A percentile compares a stretch with the other conserved stretches of the same genome.
These are phyloP conservation scores for Oryctes rhinoceros DNA, from an alignment of 1,140 invertebrate genomes.

Conservation along the genomic window DNA sequence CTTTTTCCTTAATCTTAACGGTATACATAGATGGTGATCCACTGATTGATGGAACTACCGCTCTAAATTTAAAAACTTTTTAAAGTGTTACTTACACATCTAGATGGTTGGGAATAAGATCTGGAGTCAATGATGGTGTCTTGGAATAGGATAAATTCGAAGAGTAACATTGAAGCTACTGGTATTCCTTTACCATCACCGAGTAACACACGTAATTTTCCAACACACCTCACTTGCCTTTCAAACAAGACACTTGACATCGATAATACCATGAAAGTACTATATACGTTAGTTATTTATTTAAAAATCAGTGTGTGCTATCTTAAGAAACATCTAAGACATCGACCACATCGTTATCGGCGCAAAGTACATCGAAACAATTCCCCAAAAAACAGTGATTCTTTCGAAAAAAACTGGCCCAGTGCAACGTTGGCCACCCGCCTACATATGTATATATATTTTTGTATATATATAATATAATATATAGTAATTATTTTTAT, in stretches of 20 bases:
- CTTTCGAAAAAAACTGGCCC: background rate
- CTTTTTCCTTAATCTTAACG: background rate
- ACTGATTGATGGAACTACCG: background rate
- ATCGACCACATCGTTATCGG: conserved; percentile 8
- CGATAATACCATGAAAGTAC: conserved; percentile 11
- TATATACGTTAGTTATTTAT: conserved; percentile 9
- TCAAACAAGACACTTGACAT: conserved; percentile 22
- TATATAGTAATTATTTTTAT: conserved; percentile 24
- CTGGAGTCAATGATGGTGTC: background rate
- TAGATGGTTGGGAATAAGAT: too few relatives aligned
- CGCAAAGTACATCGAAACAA: conserved; percentile 14
- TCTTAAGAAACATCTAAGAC: conserved; percentile 25
- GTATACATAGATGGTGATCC: too few relatives aligned
- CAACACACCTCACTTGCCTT: background rate
- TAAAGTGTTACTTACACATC: too few relatives aligned
- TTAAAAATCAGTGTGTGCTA: conserved; percentile 18
- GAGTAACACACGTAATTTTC: background rate
- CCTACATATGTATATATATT: background rate
- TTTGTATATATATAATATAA: too few relatives aligned
- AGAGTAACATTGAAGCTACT: background rate
- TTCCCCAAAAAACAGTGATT: conserved; percentile 14
- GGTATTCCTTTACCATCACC: background rate
- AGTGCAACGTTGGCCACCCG: conserved; percentile 9
- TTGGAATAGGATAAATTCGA: background rate
- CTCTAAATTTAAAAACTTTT: background rate